A percentile compares a stretch with the other conserved stretches of the same genome.
phyloP scores from a whole-genome alignment of 2,888 invertebrate species.

The Hermodice carunculata region DNA sequence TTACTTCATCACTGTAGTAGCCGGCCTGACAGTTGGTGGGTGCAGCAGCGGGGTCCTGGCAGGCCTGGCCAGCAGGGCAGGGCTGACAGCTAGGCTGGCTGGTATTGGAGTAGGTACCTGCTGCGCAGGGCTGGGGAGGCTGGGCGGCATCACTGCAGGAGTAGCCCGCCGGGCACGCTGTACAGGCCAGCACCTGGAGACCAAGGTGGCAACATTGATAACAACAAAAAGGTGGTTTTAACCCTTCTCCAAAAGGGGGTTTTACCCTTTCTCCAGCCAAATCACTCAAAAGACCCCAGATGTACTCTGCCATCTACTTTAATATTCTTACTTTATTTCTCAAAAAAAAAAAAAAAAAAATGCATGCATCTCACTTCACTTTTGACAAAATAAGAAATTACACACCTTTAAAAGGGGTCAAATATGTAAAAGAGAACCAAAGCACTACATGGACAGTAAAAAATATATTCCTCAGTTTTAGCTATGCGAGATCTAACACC shows the following conservation, averaged over 20 bases:
- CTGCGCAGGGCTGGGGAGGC: constrained; percentile 37
- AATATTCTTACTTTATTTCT: no score
- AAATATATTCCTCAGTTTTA: no score
- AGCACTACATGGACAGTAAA: no score
- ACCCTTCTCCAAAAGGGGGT: background rate
- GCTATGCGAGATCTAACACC: no score
- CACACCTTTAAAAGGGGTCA: no score
- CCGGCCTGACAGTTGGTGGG: constrained; percentile 40
- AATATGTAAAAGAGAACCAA: no score
- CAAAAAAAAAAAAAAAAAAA: no score
- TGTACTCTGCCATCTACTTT: no score
- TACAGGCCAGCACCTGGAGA: constrained; percentile 49
- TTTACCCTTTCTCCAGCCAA: background rate
- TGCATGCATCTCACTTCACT: no score
- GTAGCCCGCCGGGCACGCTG: constrained; percentile 53
- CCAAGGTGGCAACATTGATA: background rate
- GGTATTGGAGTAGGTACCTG: constrained; percentile 19
- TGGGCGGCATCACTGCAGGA: constrained; percentile 41
- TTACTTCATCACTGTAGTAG: constrained; percentile 18
- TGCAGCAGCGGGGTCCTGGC: constrained; percentile 31
- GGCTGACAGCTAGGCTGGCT: constrained; percentile 1
- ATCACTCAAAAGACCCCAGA: no score
- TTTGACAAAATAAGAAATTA: no score
- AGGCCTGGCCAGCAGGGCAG: constrained; percentile 39
- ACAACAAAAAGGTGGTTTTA: background rate